Conservation (phyloP, 1,140 invertebrate genomes). For the Neuroterus valhalla region DNA sequence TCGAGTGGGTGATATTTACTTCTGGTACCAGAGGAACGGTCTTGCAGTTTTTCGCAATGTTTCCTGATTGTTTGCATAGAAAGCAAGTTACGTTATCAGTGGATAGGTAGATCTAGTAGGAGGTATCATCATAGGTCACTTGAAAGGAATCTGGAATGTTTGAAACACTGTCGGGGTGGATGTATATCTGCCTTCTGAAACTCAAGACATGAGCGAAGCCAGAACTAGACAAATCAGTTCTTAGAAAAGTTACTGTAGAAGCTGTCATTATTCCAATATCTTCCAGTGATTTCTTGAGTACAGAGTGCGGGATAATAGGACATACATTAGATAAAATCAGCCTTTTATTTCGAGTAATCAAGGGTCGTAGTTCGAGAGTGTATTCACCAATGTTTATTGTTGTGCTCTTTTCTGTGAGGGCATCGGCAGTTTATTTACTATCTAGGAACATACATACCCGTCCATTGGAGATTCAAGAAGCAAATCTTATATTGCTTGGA, state of each 20-base stretch:
- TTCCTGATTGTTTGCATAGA: constrained; percentile 31
- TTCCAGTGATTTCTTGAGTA: constrained; percentile 14
- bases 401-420: no score
- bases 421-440: no score
- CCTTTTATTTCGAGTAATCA: constrained; percentile 40
- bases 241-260: constrained; percentile 32
- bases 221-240: constrained; percentile 28
- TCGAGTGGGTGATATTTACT: background rate
- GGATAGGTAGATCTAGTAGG: constrained; percentile 8
- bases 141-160: no score
- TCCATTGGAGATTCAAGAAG: no score
- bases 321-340: constrained; percentile 49
- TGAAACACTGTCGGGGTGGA: no score
- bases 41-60: constrained; percentile 31
- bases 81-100: background rate
- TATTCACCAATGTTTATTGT: constrained; percentile 31
- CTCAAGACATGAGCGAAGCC: no score
- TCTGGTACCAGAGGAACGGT: constrained; percentile 5
- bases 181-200: no score
- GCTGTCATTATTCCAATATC: no score
- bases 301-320: constrained; percentile 41
- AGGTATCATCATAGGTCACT: no score
- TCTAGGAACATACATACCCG: no score
- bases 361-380: constrained; percentile 35
- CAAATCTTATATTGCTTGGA: constrained; percentile 28